Evolutionary conservation across 2,888 invertebrate genomes (phyloP).

Genomic region (Sussaba pulchella): DNA sequence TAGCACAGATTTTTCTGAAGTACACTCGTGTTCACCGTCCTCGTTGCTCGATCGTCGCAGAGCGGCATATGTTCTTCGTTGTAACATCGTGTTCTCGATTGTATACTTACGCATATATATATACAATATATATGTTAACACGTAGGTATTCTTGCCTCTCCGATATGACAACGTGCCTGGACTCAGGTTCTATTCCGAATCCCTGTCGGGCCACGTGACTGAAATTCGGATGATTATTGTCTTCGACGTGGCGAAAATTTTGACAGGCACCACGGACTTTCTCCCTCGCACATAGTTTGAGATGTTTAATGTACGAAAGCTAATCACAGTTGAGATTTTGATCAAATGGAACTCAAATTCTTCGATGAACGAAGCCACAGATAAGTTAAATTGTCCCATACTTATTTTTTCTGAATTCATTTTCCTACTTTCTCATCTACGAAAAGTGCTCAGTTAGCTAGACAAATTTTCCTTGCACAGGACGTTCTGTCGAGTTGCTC

Average conservation of each 20-base stretch:
- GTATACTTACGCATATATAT: constrained; percentile 1
- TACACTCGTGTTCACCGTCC: constrained; percentile 1
- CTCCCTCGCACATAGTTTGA: constrained; percentile 35
- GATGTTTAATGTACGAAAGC: constrained; percentile 61
- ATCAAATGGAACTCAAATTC: constrained; percentile 20
- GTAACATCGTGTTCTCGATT: constrained; percentile 38
- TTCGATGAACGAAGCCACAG: not conserved
- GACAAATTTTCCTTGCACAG: constrained; percentile 15
- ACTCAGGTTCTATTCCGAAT: constrained; percentile 66
- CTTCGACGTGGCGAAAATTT: constrained; percentile 48
- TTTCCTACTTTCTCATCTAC: too few relatives aligned
- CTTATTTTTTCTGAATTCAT: too few relatives aligned
- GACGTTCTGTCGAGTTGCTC: constrained; percentile 58
- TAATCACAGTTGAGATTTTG: constrained; percentile 47
- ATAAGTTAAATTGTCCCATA: not conserved
- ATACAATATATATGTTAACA: too few relatives aligned
- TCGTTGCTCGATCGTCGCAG: constrained; percentile 33
- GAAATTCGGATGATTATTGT: constrained; percentile 75
- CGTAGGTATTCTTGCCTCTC: constrained; percentile 29
- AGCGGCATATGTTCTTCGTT: constrained; percentile 47
- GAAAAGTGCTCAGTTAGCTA: too few relatives aligned
- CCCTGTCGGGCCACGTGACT: constrained; percentile 78
- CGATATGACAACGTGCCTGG: constrained; percentile 73
- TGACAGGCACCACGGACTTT: constrained; percentile 37
- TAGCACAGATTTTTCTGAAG: constrained; percentile 30